These are phyloP conservation scores for Eptatretus atami DNA, from an alignment of 2,797 vertebrate species.

Conservation along the genomic window DNA sequence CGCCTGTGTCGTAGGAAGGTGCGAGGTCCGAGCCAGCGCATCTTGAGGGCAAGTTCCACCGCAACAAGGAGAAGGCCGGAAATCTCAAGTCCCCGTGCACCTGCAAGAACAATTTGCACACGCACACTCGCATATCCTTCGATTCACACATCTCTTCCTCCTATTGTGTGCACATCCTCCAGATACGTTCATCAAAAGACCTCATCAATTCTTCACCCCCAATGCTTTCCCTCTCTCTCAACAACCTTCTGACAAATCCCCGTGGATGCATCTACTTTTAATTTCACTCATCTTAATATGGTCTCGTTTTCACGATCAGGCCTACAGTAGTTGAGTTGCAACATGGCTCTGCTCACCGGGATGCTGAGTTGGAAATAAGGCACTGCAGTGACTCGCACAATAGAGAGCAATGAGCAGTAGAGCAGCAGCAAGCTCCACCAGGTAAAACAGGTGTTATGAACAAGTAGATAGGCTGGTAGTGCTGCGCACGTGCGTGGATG, in stretches of 20 bases:
- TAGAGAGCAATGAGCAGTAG: not conserved
- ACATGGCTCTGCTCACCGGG: not conserved
- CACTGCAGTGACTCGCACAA: not conserved
- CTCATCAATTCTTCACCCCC: too few species aligned
- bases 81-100: conserved; percentile 70
- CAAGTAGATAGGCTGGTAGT: not conserved
- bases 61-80: conserved; percentile 50
- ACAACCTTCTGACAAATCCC: too few species aligned
- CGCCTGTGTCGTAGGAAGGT: conserved; percentile 73
- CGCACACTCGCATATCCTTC: too few species aligned
- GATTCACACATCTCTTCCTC: too few species aligned
- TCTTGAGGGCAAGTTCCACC: conserved; percentile 80
- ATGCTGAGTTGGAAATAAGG: not conserved
- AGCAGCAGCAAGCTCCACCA: not conserved
- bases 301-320: too few species aligned
- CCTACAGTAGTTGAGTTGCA: not conserved
- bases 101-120: conserved; percentile 14
- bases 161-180: too few species aligned
- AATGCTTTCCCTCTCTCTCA: too few species aligned
- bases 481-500: not conserved
- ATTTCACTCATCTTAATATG: too few species aligned
- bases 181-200: too few species aligned
- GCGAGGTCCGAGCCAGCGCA: conserved; percentile 70
- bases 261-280: too few species aligned
- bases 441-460: not conserved